Conservation (phyloP, 2,888 invertebrate species). For the Dryobotodes eremita region DNA sequence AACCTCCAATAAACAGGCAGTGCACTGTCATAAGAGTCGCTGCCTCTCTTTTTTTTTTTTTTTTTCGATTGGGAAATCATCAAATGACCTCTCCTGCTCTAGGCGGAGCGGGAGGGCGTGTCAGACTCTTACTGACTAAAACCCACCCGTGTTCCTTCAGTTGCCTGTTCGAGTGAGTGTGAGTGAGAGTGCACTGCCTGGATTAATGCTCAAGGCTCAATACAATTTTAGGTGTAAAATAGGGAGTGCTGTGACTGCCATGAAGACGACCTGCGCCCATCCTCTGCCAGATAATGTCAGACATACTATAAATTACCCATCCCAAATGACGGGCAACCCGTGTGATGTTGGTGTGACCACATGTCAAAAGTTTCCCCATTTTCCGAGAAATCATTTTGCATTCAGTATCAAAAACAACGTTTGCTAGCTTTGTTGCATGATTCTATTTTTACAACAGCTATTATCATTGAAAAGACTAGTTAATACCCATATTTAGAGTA, state of each 20-base stretch:
- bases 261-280: not conserved
- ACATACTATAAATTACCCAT: not conserved
- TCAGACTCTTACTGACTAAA: too few relatives aligned
- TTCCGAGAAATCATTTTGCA: not conserved
- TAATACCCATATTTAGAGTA: slow-evolving; percentile 6
- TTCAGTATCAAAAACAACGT: not conserved
- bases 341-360: not conserved
- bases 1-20: too few relatives aligned
- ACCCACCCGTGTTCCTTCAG: too few relatives aligned
- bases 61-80: too few relatives aligned
- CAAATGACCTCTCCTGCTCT: too few relatives aligned
- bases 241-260: not conserved
- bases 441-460: not conserved
- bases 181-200: too few relatives aligned
- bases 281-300: not conserved
- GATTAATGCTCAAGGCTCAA: too few relatives aligned
- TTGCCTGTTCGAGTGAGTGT: too few relatives aligned
- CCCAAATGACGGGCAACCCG: not conserved
- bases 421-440: not conserved
- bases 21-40: too few relatives aligned
- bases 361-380: not conserved
- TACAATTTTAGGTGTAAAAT: not conserved
- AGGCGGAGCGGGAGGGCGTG: too few relatives aligned
- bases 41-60: too few relatives aligned
- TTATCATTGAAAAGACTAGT: slow-evolving; percentile 25